Evolutionary conservation across 2,113 vertebrate species (phyloP), one percentile per base, ranked within the genome.

Genomic region (Daphoenositta chrysoptera): DNA sequence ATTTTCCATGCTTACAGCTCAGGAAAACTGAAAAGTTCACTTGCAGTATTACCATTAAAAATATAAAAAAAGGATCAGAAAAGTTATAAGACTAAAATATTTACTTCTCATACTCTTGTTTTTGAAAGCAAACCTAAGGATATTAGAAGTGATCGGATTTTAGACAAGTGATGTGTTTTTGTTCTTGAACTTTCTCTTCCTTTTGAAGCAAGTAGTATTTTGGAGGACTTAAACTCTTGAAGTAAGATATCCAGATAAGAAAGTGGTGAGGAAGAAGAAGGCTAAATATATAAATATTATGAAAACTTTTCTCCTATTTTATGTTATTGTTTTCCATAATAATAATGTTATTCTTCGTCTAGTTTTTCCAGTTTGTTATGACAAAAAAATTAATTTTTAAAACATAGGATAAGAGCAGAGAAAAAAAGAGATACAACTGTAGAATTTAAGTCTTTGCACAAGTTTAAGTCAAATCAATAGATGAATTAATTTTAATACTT

Each of bases 41-140:
- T 73, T 83, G 7, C 18, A 42, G 4, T 64, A 51, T 51, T 82
- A 28, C 4, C 6, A 54, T 21, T 31, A 39, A 69, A 17, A 27
- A 50, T 3, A 44, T 19, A 23, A 27, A 7, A 11, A 18, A 26
- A 18, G 12, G 1, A 22, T 5, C 2, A 2, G 1, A 0, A 65
- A 47, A 63, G 0, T 56, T 66, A 39, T 17, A 53, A 50, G 80
- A 18, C 13, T 37, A 63, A 40, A 73, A 28, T 57, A 31, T 58
- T 82, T 7, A n/a, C 5, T 75, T 81, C 6, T 8, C 10, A 22
- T 22, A 18, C 5, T 23, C 16, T 47, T 66, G 22, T 54, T 86
- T 11, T 4, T 48, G 15, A 66, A 26, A 78, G 15, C 1, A 85
- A 65, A 75, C 1, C 2, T 6, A 44, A 18, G 17, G 9, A 28